phyloP scores from a whole-genome alignment of 2,113 vertebrate genomes.

The Tamias sibiricus region DNA sequence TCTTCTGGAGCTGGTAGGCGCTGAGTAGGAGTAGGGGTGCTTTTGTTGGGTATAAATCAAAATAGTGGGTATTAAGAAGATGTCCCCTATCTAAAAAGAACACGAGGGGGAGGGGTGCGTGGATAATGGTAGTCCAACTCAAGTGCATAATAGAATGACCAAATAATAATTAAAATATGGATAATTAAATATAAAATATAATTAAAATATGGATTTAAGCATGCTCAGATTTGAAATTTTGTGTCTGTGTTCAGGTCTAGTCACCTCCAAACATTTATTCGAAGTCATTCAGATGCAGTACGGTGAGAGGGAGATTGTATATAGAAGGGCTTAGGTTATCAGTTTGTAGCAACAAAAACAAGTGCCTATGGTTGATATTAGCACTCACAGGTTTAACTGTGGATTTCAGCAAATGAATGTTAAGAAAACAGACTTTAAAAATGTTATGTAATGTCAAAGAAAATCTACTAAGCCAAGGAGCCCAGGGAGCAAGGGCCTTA shows the following conservation, averaged over 20 bases:
- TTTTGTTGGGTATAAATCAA: not conserved
- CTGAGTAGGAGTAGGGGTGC: not conserved
- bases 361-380: not conserved
- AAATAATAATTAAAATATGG: not conserved
- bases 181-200: no score
- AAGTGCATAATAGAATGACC: not conserved
- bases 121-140: not conserved
- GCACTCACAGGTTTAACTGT: not conserved
- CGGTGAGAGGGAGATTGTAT: not conserved
- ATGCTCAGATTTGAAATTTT: not conserved
- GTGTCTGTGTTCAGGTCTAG: not conserved
- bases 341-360: not conserved
- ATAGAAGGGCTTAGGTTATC: not conserved
- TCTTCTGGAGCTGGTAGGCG: not conserved
- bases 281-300: not conserved
- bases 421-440: constrained; percentile 21
- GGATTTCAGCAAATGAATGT: constrained; percentile 19
- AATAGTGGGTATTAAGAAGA: not conserved
- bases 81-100: not conserved
- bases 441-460: not conserved
- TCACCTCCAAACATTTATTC: not conserved
- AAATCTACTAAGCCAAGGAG: not conserved
- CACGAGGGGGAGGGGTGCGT: not conserved
- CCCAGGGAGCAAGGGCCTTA: not conserved
- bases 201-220: not conserved